Percentiles rank a stretch among this genome's conserved stretches.
Conservation (phyloP, 2,888 invertebrate species). For the Ormyrus nitidulus region DNA sequence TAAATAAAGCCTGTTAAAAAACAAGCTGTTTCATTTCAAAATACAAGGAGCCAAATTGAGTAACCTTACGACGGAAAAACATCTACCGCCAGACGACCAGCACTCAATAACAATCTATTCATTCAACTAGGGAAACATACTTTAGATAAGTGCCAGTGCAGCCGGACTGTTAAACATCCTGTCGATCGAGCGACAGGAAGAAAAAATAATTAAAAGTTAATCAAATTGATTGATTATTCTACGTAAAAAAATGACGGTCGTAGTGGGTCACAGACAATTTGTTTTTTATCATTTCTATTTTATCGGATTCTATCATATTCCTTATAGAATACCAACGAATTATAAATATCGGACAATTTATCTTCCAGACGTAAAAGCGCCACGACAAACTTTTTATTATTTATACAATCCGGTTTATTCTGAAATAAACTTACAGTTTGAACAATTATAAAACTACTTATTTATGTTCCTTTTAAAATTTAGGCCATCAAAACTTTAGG, state of each 20-base stretch:
- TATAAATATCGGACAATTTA: conserved; percentile 31
- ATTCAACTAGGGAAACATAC: conserved; percentile 44
- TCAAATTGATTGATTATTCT: conserved; percentile 18
- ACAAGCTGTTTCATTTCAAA: conserved; percentile 18
- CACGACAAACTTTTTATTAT: conserved; percentile 44
- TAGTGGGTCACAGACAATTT: conserved; percentile 60
- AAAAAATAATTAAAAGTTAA: conserved; percentile 19
- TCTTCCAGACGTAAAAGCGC: conserved; percentile 30
- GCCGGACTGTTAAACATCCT: conserved; percentile 37
- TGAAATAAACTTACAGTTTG: conserved; percentile 47
- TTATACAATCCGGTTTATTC: conserved; percentile 39
- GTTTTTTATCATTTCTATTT: conserved; percentile 64
- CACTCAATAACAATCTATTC: not conserved
- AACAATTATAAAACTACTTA: conserved; percentile 11
- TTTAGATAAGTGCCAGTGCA: conserved; percentile 33
- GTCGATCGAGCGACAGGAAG: conserved; percentile 14
- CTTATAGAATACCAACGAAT: conserved; percentile 70
- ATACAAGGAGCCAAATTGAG: conserved; percentile 9
- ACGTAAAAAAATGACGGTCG: conserved; percentile 60
- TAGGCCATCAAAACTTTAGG: not conserved
- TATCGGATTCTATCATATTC: conserved; percentile 74
- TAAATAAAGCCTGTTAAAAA: conserved; percentile 73
- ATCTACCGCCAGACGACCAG: conserved; percentile 10
- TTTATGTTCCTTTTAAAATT: conserved; percentile 1
- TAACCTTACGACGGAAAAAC: conserved; percentile 3